Conservation (phyloP, 2,888 invertebrate species). For the Brachylomia viminalis region DNA sequence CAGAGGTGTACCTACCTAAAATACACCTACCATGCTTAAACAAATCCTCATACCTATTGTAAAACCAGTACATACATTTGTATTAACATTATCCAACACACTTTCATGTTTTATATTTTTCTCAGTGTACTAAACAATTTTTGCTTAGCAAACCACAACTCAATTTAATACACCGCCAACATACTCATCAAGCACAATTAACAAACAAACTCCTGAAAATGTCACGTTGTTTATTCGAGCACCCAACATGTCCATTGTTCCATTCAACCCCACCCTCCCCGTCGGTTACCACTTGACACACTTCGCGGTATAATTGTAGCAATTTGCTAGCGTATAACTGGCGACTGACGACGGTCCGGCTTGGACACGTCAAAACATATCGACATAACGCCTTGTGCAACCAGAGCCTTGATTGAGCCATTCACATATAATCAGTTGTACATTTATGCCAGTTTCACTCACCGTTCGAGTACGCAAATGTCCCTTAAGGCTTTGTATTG, state of each 20-base stretch:
- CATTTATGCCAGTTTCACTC: slow-evolving; percentile 81
- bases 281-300: slow-evolving; percentile 83
- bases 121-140: neutral
- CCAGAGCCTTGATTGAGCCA: slow-evolving; percentile 83
- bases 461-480: slow-evolving; percentile 70
- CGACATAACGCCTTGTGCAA: slow-evolving; percentile 83
- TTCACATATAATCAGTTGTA: slow-evolving; percentile 82
- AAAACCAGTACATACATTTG: neutral
- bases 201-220: slow-evolving; percentile 20
- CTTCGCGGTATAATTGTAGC: slow-evolving; percentile 87
- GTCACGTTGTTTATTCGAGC: slow-evolving; percentile 43
- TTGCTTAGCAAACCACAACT: neutral
- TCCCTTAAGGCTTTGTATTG: slow-evolving; percentile 76
- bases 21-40: neutral
- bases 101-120: too few species aligned
- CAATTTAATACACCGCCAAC: slow-evolving; percentile 31
- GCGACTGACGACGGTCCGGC: slow-evolving; percentile 72
- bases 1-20: too few species aligned
- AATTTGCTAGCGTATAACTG: slow-evolving; percentile 79
- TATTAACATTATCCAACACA: neutral
- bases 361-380: slow-evolving; percentile 88
- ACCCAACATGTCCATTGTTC: slow-evolving; percentile 42
- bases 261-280: slow-evolving; percentile 73
- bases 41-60: neutral
- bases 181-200: slow-evolving; percentile 8